These are phyloP conservation scores for Cebus imitator DNA, from an alignment of 2,113 vertebrate genomes.

Conservation along the genomic window DNA sequence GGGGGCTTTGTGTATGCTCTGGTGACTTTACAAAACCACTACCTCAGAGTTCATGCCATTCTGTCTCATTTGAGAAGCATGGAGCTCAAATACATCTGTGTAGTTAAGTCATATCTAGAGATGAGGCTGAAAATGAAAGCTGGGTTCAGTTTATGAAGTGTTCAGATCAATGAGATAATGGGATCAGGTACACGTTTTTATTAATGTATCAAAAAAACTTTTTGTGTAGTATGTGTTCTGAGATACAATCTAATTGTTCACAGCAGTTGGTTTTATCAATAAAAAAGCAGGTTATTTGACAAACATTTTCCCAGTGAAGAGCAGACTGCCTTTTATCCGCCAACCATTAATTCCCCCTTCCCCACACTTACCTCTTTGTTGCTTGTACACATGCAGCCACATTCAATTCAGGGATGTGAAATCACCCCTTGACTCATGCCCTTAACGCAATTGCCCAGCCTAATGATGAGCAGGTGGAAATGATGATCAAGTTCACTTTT, in stretches of 20 bases:
- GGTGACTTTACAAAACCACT: background rate
- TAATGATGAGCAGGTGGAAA: background rate
- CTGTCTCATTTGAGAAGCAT: background rate
- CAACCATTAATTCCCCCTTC: background rate
- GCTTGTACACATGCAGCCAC: background rate
- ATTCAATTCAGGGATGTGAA: background rate
- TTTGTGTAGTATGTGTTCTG: background rate
- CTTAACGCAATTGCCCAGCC: background rate
- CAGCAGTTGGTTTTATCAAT: background rate
- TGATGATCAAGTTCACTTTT: background rate
- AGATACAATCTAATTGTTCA: constrained; percentile 1
- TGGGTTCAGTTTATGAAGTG: background rate
- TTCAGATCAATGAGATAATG: background rate
- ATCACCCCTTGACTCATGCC: background rate
- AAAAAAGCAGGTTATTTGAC: constrained; percentile 4
- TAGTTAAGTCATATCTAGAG: background rate
- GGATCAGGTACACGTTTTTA: background rate
- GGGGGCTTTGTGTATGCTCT: background rate
- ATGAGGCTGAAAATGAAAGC: background rate
- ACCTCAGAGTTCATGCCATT: background rate
- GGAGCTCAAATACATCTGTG: background rate
- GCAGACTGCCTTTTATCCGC: background rate
- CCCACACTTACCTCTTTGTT: background rate
- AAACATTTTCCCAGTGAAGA: background rate
- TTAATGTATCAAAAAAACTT: constrained; percentile 26